Evolutionary conservation across 92 coral and sea anemone species (phyloP).

Genomic region (Virgularia gustaviana): DNA sequence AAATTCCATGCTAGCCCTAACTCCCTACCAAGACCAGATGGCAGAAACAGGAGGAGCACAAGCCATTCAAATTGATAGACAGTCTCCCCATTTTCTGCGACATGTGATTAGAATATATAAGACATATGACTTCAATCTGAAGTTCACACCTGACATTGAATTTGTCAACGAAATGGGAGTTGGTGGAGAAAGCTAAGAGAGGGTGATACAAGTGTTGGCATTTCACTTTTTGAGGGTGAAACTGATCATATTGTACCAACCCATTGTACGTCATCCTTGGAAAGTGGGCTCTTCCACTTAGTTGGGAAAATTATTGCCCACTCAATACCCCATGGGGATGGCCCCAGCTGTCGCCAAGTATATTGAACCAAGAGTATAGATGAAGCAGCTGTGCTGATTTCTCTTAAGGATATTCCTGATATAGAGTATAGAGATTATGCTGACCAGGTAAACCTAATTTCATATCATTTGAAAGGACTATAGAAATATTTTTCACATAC

Average conservation of each 20-base stretch:
- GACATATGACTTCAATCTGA: constrained; percentile 29
- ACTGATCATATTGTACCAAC: constrained; percentile 34
- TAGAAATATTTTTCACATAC: too few species aligned
- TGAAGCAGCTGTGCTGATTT: constrained; percentile 24
- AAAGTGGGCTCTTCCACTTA: constrained; percentile 47
- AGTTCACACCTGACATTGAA: constrained; percentile 32
- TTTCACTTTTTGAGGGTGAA: constrained; percentile 37
- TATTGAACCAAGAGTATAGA: constrained; percentile 24
- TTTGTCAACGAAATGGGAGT: constrained; percentile 32
- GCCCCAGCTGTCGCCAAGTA: constrained; percentile 42
- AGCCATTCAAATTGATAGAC: constrained; percentile 24
- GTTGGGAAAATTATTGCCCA: constrained; percentile 44
- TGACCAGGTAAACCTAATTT: constrained; percentile 40
- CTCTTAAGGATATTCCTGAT: constrained; percentile 33
- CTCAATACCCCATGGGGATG: constrained; percentile 45
- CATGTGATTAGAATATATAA: constrained; percentile 37
- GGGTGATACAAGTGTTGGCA: constrained; percentile 22
- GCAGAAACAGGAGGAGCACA: constrained; percentile 6
- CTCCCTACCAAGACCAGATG: constrained; percentile 21
- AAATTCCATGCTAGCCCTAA: constrained; percentile 9
- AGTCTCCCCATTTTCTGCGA: constrained; percentile 32
- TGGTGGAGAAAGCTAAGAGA: constrained; percentile 29
- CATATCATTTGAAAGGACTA: too few species aligned
- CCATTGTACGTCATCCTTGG: constrained; percentile 31
- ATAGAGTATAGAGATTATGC: constrained; percentile 32